phyloP scores from a whole-genome alignment of 2,113 vertebrate species.

The Crocuta crocuta region DNA sequence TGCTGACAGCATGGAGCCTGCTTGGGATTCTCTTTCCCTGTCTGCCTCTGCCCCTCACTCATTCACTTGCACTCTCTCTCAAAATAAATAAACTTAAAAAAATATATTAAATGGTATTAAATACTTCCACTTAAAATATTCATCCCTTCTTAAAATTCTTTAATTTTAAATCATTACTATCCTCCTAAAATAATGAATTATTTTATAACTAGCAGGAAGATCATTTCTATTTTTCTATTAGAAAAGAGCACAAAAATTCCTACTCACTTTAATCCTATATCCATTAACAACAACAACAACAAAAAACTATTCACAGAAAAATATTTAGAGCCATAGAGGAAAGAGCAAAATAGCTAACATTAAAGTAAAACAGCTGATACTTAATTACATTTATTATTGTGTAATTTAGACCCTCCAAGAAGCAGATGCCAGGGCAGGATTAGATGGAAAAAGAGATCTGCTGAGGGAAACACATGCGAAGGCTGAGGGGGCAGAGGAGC shows the following conservation, averaged over 20 bases:
- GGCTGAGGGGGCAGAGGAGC: neutral
- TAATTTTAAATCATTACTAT: slow-evolving; percentile 4
- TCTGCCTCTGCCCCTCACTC: no score
- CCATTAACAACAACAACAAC: neutral
- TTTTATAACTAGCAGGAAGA: neutral
- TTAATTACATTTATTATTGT: neutral
- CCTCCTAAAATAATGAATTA: slow-evolving; percentile 11
- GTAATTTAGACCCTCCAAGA: neutral
- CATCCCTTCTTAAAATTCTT: slow-evolving; percentile 28
- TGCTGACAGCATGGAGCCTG: no score
- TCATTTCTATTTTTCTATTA: neutral
- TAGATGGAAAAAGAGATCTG: neutral
- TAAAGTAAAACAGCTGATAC: neutral
- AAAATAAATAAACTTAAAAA: no score
- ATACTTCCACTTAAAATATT: neutral
- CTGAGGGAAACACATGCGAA: neutral
- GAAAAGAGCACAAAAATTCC: neutral
- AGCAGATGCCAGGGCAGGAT: neutral
- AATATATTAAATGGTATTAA: neutral
- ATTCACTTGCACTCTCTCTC: no score
- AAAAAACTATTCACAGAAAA: neutral
- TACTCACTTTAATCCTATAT: neutral
- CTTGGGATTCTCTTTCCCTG: no score
- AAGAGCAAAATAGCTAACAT: neutral
- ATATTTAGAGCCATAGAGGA: neutral